These are phyloP conservation scores for Parnassius glacialis DNA, from an alignment of 2,888 invertebrate genomes.

Conservation along the genomic window DNA sequence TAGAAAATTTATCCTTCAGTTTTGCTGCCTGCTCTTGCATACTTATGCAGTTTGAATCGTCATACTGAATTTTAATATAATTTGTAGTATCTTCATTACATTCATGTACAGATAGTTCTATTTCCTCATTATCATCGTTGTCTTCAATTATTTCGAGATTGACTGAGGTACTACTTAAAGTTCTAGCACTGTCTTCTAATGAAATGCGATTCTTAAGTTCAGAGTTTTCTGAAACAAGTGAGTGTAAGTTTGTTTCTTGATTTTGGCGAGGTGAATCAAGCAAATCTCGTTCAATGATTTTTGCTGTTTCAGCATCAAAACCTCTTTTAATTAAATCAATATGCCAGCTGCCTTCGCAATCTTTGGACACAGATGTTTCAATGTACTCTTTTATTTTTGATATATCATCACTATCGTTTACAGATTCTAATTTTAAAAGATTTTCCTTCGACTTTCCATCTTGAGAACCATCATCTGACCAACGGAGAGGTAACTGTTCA, in stretches of 20 bases:
- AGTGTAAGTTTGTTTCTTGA: constrained; percentile 29
- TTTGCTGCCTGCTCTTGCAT: constrained; percentile 38
- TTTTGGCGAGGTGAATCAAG: constrained; percentile 50
- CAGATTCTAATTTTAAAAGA: constrained; percentile 24
- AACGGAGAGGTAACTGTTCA: constrained; percentile 56
- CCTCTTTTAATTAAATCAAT: constrained; percentile 66
- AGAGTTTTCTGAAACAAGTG: constrained; percentile 26
- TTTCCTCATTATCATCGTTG: constrained; percentile 47
- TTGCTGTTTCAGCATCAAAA: constrained; percentile 70
- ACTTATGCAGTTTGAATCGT: constrained; percentile 42
- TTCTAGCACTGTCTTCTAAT: constrained; percentile 35
- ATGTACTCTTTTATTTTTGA: constrained; percentile 67
- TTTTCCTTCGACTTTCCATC: constrained; percentile 47
- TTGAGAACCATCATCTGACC: constrained; percentile 71
- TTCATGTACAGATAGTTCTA: constrained; percentile 58
- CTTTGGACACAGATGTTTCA: constrained; percentile 40
- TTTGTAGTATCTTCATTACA: constrained; percentile 59
- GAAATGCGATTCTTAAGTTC: constrained; percentile 33
- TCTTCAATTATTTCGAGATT: constrained; percentile 46
- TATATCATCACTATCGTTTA: constrained; percentile 61
- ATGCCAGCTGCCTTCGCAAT: constrained; percentile 50
- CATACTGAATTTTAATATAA: constrained; percentile 48
- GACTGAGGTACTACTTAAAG: constrained; percentile 30
- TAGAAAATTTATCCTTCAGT: constrained; percentile 66
- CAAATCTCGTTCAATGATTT: constrained; percentile 70